phyloP scores from a whole-genome alignment of 1,140 invertebrate genomes.

The Dryas iulia region DNA sequence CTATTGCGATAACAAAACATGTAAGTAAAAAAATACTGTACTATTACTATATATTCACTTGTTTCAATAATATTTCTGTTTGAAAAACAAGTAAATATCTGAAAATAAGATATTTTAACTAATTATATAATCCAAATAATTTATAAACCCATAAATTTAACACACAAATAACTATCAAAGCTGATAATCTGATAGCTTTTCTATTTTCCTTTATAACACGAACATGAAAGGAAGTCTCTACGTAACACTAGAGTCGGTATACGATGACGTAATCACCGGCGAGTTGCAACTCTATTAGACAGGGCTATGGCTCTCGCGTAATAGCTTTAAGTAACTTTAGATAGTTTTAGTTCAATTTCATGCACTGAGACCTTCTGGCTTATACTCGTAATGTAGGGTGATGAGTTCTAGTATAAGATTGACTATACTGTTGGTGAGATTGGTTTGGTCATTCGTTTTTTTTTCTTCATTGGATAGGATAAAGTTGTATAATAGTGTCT shows the following conservation, averaged over 20 bases:
- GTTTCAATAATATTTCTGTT: too few relatives aligned
- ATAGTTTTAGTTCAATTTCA: neutral
- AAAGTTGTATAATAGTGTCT: too few relatives aligned
- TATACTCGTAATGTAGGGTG: neutral
- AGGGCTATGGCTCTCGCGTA: neutral
- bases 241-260: neutral
- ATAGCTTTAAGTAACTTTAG: conserved; percentile 1
- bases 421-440: neutral
- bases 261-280: neutral
- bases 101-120: too few relatives aligned
- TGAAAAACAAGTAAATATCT: too few relatives aligned
- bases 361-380: neutral
- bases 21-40: too few relatives aligned
- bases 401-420: neutral
- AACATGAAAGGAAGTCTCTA: neutral
- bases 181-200: neutral
- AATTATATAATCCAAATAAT: too few relatives aligned
- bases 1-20: too few relatives aligned
- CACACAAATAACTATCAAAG: neutral
- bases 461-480: too few relatives aligned
- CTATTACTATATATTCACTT: too few relatives aligned
- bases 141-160: too few relatives aligned
- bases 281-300: neutral
- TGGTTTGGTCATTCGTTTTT: too few relatives aligned
- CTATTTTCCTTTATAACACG: neutral